Conservation (phyloP, 2,113 vertebrate genomes). For the Mustelus asterias region DNA sequence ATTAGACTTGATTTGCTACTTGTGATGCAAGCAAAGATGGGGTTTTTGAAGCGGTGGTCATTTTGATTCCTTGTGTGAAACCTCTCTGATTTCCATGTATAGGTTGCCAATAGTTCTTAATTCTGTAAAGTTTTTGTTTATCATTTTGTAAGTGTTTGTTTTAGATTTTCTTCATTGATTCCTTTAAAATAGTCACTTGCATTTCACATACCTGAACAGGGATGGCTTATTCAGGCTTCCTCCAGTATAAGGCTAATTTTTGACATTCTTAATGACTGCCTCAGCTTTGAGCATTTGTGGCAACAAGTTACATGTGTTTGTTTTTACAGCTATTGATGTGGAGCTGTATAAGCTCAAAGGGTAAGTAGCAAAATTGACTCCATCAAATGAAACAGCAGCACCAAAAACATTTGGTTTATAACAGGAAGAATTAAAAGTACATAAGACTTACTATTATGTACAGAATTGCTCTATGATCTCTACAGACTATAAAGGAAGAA, state of each 20-base stretch:
- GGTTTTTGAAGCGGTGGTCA: background rate
- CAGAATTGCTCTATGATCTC: conserved; percentile 17
- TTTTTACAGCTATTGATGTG: conserved; percentile 19
- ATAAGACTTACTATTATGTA: background rate
- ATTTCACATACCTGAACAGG: background rate
- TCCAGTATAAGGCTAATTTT: background rate
- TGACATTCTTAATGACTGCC: background rate
- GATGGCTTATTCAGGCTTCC: background rate
- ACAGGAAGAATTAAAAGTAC: background rate
- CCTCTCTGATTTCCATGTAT: background rate
- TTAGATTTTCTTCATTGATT: background rate
- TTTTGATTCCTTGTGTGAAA: background rate
- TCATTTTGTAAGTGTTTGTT: background rate
- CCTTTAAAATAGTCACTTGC: background rate
- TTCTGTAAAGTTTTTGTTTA: background rate
- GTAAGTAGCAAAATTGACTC: background rate
- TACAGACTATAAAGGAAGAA: conserved; percentile 24
- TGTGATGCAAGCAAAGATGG: background rate
- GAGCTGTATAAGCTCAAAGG: background rate
- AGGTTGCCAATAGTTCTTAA: background rate
- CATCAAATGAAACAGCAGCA: background rate
- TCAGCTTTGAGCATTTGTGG: background rate
- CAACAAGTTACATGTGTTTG: conserved; percentile 13
- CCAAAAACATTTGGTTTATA: background rate
- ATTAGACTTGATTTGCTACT: background rate